phyloP scores from a whole-genome alignment of 2,113 vertebrate genomes.

The Empidonax alnorum region DNA sequence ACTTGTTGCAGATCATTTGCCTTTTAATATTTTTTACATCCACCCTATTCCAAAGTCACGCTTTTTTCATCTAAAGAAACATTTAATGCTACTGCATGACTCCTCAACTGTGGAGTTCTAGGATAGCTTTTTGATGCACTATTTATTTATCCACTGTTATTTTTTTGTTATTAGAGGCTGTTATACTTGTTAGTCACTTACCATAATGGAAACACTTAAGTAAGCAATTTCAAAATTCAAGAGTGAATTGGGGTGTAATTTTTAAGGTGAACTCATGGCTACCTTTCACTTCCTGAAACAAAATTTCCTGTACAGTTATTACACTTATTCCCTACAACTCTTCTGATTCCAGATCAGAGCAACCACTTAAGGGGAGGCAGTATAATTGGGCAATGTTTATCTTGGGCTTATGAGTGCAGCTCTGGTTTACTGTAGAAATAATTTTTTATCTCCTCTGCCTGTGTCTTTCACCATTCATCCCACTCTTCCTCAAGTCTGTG shows the following conservation, averaged over 20 bases:
- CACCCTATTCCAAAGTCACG: neutral
- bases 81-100: neutral
- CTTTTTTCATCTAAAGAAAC: neutral
- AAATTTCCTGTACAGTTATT: neutral
- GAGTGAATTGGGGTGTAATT: neutral
- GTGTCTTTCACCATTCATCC: neutral
- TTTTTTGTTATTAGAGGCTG: neutral
- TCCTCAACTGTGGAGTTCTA: neutral
- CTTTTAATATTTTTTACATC: neutral
- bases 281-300: neutral
- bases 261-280: neutral
- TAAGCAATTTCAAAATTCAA: neutral
- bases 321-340: neutral
- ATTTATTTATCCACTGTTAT: neutral
- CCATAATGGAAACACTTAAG: neutral
- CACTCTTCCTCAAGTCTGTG: neutral
- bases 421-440: neutral
- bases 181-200: neutral
- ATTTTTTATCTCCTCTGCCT: neutral
- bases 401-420: neutral
- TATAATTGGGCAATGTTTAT: neutral
- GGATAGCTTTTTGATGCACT: neutral
- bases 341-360: neutral
- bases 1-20: neutral
- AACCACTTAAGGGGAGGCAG: rapidly evolving